phyloP scores from a whole-genome alignment of 2,888 invertebrate genomes.

The Drosophila meridionalis region DNA sequence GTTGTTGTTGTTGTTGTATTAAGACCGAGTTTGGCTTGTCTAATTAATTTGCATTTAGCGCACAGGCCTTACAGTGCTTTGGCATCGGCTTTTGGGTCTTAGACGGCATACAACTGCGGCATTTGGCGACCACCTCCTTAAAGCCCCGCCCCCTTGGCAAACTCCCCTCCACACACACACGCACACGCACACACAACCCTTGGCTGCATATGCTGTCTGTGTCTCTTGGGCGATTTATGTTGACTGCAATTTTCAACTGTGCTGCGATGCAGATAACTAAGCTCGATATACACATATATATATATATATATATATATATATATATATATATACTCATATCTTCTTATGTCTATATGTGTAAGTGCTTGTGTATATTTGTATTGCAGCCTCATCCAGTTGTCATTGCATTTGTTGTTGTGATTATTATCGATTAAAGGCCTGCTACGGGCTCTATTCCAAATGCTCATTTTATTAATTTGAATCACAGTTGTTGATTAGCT shows the following conservation, averaged over 20 bases:
- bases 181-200: neutral
- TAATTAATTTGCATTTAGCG: conserved; percentile 70
- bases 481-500: conserved; percentile 52
- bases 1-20: conserved; percentile 19
- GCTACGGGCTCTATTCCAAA: conserved; percentile 1
- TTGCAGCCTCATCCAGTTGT: conserved; percentile 25
- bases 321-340: neutral
- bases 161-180: neutral
- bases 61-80: conserved; percentile 41
- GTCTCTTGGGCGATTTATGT: conserved; percentile 57
- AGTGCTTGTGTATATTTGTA: neutral
- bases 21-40: conserved; percentile 47
- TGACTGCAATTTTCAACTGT: conserved; percentile 65
- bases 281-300: conserved; percentile 5
- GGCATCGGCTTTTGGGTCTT: conserved; percentile 37
- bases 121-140: conserved; percentile 33
- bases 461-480: conserved; percentile 44
- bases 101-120: conserved; percentile 53
- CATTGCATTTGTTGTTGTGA: conserved; percentile 34
- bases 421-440: conserved; percentile 54
- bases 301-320: neutral
- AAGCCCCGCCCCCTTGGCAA: neutral
- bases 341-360: neutral
- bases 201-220: conserved; percentile 28
- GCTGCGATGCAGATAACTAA: conserved; percentile 14